A percentile compares a stretch with the other conserved stretches of the same genome.
phyloP scores from a whole-genome alignment of 2,113 vertebrate genomes.

The Cynoglossus semilaevis region DNA sequence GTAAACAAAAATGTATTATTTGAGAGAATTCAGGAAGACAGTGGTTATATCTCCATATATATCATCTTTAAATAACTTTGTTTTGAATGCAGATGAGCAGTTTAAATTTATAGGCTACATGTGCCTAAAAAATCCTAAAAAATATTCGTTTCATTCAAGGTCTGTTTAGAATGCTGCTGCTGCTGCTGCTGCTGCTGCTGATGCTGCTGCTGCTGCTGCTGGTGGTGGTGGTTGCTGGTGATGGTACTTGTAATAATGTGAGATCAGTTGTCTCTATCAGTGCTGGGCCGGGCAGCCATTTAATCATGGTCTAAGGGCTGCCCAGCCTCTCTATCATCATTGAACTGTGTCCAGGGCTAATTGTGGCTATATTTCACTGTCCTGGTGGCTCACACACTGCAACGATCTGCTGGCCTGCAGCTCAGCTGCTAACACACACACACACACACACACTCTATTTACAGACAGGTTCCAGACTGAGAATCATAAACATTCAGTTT shows the following conservation, averaged over 20 bases:
- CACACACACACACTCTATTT: conserved; percentile 15
- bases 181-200: conserved; percentile 7
- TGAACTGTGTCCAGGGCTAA: conserved; percentile 96
- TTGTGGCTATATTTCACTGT: conserved; percentile 98
- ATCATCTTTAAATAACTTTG: no score
- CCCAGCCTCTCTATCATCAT: conserved; percentile 92
- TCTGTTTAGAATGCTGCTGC: conserved; percentile 83
- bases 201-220: conserved; percentile 55
- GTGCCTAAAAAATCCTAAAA: no score
- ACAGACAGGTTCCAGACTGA: background rate
- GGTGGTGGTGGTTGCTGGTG: conserved; percentile 78
- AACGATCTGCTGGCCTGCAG: conserved; percentile 63
- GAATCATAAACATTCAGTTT: no score
- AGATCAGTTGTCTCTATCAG: conserved; percentile 97
- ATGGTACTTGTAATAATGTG: conserved; percentile 90
- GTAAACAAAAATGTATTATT: no score
- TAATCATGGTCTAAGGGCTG: conserved; percentile 96
- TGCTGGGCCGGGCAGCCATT: conserved; percentile 86
- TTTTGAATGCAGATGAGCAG: no score
- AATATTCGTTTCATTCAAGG: conserved; percentile 46
- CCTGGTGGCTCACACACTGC: conserved; percentile 73
- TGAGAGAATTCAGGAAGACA: no score
- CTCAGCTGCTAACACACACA: conserved; percentile 32
- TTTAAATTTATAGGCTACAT: no score
- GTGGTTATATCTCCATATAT: no score